Evolutionary conservation across 2,888 invertebrate species (phyloP).

Genomic region (Brenthis hecate): DNA sequence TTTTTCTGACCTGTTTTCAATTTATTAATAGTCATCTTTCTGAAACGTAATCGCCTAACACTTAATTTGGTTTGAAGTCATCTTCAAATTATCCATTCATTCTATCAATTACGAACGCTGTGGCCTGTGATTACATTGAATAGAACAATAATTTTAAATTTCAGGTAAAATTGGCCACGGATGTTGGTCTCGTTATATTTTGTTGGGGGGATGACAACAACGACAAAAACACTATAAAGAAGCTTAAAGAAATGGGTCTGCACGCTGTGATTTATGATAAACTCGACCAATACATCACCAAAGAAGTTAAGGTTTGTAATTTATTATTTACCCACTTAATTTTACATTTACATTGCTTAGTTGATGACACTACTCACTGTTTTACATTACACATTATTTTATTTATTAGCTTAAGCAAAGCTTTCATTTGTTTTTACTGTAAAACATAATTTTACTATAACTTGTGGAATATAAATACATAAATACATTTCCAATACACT

Average conservation of each 20-base stretch:
- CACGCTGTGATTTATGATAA: slow-evolving; percentile 99
- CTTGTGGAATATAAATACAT: not conserved
- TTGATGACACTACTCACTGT: not conserved
- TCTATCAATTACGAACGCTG: too few relatives aligned
- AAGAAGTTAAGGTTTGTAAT: slow-evolving; percentile 83
- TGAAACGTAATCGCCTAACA: too few relatives aligned
- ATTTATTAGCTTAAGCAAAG: not conserved
- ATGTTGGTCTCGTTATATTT: slow-evolving; percentile 93
- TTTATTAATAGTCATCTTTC: too few relatives aligned
- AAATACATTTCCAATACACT: too few relatives aligned
- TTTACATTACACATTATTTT: slow-evolving; percentile 1
- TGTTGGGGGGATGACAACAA: slow-evolving; percentile 99
- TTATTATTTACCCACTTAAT: not conserved
- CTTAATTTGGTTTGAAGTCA: too few relatives aligned
- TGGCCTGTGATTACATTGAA: not conserved
- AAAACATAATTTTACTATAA: not conserved
- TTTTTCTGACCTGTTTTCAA: too few relatives aligned
- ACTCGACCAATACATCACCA: slow-evolving; percentile 88
- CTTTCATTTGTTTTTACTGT: not conserved
- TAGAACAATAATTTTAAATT: slow-evolving; percentile 27
- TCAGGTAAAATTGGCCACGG: slow-evolving; percentile 89
- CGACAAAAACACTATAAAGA: slow-evolving; percentile 91
- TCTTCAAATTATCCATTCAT: too few relatives aligned
- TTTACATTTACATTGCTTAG: not conserved
- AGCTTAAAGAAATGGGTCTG: slow-evolving; percentile 93